phyloP scores from a whole-genome alignment of 2,888 invertebrate species.

The Yponomeuta evonymella region DNA sequence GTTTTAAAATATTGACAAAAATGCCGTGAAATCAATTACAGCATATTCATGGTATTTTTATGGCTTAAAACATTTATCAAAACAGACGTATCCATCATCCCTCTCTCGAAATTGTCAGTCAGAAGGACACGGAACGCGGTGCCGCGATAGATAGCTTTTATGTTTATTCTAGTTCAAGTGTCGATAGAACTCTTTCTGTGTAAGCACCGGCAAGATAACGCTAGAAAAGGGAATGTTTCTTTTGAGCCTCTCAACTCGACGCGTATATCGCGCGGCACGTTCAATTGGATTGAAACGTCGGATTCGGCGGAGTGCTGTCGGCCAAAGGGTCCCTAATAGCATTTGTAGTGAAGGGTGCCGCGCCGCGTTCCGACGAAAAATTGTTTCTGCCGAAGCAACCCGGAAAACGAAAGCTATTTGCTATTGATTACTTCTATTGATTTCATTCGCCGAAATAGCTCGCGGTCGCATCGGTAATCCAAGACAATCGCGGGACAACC shows the following conservation, averaged over 20 bases:
- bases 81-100: not conserved
- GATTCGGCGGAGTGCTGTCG: constrained; percentile 40
- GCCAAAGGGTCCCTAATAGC: constrained; percentile 57
- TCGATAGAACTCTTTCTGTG: constrained; percentile 21
- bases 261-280: constrained; percentile 37
- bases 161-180: constrained; percentile 12
- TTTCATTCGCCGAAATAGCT: constrained; percentile 5
- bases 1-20: not conserved
- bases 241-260: constrained; percentile 40
- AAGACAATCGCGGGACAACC: not conserved
- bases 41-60: not conserved
- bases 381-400: constrained; percentile 43
- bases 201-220: constrained; percentile 19
- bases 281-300: constrained; percentile 63
- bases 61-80: not conserved
- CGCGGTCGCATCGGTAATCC: not conserved
- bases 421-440: constrained; percentile 44
- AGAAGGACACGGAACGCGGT: not conserved
- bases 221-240: constrained; percentile 41
- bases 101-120: not conserved
- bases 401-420: constrained; percentile 46
- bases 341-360: constrained; percentile 49
- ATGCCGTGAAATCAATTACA: not conserved
- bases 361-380: constrained; percentile 43
- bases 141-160: not conserved